Evolutionary conservation across 2,113 vertebrate species (phyloP).

Genomic region (Anser cygnoides): DNA sequence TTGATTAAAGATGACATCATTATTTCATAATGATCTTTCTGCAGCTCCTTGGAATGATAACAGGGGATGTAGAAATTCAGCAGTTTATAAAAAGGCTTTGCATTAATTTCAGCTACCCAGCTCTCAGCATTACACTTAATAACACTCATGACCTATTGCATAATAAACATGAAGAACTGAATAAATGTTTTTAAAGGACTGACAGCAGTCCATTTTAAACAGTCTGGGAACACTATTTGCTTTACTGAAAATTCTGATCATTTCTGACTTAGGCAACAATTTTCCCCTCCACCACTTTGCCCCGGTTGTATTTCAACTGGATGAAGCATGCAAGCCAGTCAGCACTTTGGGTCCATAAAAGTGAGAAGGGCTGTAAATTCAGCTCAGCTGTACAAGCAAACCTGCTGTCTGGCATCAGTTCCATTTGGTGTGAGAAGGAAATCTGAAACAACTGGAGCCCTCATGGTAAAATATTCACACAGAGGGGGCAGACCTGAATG

Average conservation of each 20-base stretch:
- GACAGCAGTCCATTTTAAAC: neutral
- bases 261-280: neutral
- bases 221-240: neutral
- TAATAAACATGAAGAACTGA: neutral
- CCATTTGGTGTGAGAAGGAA: slow-evolving; percentile 5
- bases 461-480: neutral
- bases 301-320: neutral
- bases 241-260: neutral
- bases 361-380: slow-evolving; percentile 26
- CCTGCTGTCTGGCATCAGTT: slow-evolving; percentile 45
- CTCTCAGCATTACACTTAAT: neutral
- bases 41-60: neutral
- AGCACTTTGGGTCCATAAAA: neutral
- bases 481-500: accelerated
- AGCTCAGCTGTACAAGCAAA: slow-evolving; percentile 58
- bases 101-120: neutral
- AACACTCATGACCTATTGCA: neutral
- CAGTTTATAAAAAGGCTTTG: neutral
- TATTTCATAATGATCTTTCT: neutral
- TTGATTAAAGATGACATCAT: neutral
- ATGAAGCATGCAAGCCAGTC: neutral
- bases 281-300: neutral
- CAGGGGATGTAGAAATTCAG: neutral
- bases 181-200: neutral
- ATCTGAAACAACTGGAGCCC: slow-evolving; percentile 31